These are phyloP conservation scores for Scaptomyza flava DNA, from an alignment of 2,888 invertebrate species.

Conservation along the genomic window DNA sequence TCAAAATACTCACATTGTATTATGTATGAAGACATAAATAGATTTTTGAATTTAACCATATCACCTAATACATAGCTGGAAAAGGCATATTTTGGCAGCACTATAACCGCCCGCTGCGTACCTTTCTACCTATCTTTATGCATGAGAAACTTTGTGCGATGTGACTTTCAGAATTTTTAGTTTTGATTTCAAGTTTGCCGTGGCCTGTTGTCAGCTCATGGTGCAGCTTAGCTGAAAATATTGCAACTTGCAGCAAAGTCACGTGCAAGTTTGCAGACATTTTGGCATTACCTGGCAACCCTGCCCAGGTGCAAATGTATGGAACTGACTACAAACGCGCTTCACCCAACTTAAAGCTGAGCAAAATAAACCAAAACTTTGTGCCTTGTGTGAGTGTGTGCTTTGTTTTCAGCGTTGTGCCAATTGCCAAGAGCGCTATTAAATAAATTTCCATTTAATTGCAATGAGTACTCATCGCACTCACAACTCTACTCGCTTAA, in stretches of 20 bases:
- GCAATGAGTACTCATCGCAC: conserved; percentile 37
- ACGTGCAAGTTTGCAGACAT: conserved; percentile 78
- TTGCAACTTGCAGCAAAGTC: conserved; percentile 73
- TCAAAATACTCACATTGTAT: too few relatives aligned
- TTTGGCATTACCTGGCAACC: conserved; percentile 46
- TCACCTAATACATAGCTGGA: not conserved
- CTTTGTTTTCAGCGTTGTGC: conserved; percentile 13
- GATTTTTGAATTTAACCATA: too few relatives aligned
- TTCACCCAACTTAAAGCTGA: conserved; percentile 34
- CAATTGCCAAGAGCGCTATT: conserved; percentile 41
- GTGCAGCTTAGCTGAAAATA: conserved; percentile 67
- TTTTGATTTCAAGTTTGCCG: conserved; percentile 71
- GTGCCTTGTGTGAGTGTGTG: not conserved
- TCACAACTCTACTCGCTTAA: conserved; percentile 18
- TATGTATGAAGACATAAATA: too few relatives aligned
- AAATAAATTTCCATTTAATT: conserved; percentile 58
- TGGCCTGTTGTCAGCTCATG: conserved; percentile 61
- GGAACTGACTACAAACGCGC: conserved; percentile 27
- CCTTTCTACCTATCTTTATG: conserved; percentile 22
- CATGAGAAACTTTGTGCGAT: conserved; percentile 64
- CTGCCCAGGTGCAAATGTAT: conserved; percentile 34
- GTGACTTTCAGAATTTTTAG: conserved; percentile 77
- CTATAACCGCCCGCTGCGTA: conserved; percentile 5
- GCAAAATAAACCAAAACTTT: not conserved
- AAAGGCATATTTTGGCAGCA: conserved; percentile 6